Percentiles rank a stretch among this genome's conserved stretches.
Evolutionary conservation across 2,888 invertebrate species (phyloP).

Genomic region (Scotopteryx bipunctaria): DNA sequence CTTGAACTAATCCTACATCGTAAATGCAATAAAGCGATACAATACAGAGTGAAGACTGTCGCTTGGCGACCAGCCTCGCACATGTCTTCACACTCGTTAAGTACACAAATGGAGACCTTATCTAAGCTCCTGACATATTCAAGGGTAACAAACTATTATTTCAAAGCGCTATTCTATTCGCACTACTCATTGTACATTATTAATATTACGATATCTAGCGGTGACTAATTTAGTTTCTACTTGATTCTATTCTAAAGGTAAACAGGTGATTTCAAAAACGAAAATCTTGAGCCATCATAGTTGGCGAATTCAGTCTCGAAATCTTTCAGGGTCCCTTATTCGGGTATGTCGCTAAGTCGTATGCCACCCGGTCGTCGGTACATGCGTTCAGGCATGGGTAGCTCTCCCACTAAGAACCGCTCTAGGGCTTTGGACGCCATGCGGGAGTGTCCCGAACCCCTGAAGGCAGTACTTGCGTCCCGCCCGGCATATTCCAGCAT

Average conservation of each 20-base stretch:
- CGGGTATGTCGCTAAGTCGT: conserved; percentile 82
- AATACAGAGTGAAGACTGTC: conserved; percentile 15
- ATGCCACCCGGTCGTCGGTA: conserved; percentile 86
- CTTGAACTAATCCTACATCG: conserved; percentile 14
- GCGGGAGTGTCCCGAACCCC: conserved; percentile 90
- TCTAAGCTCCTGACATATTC: conserved; percentile 43
- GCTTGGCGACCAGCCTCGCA: conserved; percentile 12
- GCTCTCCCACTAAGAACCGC: conserved; percentile 89
- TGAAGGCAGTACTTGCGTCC: conserved; percentile 92
- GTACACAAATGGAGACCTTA: conserved; percentile 42
- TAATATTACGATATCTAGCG: conserved; percentile 24
- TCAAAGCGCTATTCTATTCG: conserved; percentile 29
- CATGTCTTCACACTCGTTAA: conserved; percentile 31
- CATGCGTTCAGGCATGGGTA: conserved; percentile 88
- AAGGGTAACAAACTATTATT: conserved; percentile 36
- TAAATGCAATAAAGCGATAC: conserved; percentile 26
- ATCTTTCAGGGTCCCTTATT: conserved; percentile 46
- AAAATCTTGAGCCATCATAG: neutral
- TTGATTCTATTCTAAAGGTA: neutral
- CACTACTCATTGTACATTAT: conserved; percentile 20
- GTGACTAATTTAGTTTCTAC: conserved; percentile 15
- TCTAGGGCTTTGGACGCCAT: conserved; percentile 86
- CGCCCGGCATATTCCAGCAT: conserved; percentile 93
- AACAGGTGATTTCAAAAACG: neutral
- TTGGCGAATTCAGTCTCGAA: neutral